Evolutionary conservation across 2,888 invertebrate species (phyloP), one percentile per base, ranked within the genome.

Genomic region (Drosophila parthenogenetica): DNA sequence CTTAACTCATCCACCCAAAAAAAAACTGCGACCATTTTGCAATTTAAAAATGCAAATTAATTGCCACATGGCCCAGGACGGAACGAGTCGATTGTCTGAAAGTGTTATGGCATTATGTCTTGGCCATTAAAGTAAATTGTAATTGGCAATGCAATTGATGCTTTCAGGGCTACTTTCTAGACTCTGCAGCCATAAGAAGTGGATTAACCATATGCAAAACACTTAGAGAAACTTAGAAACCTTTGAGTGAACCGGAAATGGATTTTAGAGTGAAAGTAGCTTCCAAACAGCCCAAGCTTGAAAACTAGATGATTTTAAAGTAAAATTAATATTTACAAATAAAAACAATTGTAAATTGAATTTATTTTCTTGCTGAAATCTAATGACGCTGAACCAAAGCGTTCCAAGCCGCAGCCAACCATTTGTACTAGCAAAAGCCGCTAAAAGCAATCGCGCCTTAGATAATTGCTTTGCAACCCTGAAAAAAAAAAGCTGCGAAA

Each of bases 1-100:
- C 45, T 29, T 29, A 5, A 29, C 29, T 29, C 29, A 29, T 1
- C 29, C 29, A 29, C 22, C 22, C 5, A 29, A 29, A 29, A 10
- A 22, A 50, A 69, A 14, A 43, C 51, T 19, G 66, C 69, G 61
- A 60, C 48, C 72, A 65, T 78, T 87, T 84, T 89, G 89, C 89
- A 89, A 89, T 90, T 91, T 90, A 74, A 82, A 89, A 89, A 90
- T 90, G 91, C 89, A 91, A 90, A 90, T 90, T 91, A 90, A 91
- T 90, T 90, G 90, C 82, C 71, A 82, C 87, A 88, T 86, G 84
- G 84, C 86, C 88, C 86, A 61, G 51, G 35, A 48, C 55, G 74
- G 81, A 70, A 76, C 55, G 50, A 35, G 53, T 19, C 29, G 43
- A 50, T 62, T 72, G 75, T 50, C 70, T 62, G 61, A 76, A 79